These are phyloP conservation scores for Acropternis orthonyx DNA, from an alignment of 2,797 vertebrate genomes.

Conservation along the genomic window DNA sequence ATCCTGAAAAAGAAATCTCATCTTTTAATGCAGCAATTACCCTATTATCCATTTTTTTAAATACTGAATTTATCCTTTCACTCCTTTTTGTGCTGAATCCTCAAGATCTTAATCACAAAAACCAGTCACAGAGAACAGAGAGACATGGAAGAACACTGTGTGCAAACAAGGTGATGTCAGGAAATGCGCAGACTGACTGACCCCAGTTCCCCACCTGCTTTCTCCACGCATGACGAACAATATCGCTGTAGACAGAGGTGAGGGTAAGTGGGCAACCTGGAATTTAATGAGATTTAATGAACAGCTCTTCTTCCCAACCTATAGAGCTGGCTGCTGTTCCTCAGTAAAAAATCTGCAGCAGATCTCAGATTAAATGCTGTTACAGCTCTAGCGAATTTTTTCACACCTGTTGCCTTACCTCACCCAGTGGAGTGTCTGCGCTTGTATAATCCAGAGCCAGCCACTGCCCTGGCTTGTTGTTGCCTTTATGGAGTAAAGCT, in stretches of 20 bases:
- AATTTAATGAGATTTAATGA: constrained; percentile 10
- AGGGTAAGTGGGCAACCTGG: constrained; percentile 15
- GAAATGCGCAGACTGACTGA: neutral
- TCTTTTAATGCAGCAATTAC: neutral
- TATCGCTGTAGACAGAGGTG: neutral
- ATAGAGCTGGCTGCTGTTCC: constrained; percentile 20
- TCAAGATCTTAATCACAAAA: neutral
- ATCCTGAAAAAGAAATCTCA: neutral
- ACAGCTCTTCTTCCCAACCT: neutral
- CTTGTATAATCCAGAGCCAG: constrained; percentile 80
- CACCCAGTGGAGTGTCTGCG: constrained; percentile 78
- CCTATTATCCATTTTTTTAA: neutral
- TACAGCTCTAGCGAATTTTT: constrained; percentile 53
- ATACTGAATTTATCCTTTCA: neutral
- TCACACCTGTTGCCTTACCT: constrained; percentile 84
- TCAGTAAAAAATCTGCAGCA: constrained; percentile 48
- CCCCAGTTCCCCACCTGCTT: neutral
- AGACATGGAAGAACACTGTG: neutral
- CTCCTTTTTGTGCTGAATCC: neutral
- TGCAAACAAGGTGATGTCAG: neutral
- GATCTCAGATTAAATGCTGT: constrained; percentile 66
- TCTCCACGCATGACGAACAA: neutral
- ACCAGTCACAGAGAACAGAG: neutral
- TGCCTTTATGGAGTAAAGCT: constrained; percentile 76
- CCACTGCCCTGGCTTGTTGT: constrained; percentile 78